Evolutionary conservation across 2,113 vertebrate species (phyloP).

Genomic region (Turnix velox): DNA sequence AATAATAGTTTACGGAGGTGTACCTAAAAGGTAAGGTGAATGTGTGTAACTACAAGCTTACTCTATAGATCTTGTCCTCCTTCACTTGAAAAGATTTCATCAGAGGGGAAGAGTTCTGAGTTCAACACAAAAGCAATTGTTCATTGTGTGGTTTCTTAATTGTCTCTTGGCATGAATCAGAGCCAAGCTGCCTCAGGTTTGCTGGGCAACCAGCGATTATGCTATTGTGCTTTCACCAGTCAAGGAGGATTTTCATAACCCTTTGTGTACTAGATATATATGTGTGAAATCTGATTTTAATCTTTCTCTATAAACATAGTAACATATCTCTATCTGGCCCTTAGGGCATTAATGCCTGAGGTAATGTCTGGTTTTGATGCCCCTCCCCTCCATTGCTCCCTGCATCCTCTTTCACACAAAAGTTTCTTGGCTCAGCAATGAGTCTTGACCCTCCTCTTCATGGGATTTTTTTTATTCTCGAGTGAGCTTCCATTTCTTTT

Average conservation of each 20-base stretch:
- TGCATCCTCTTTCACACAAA: conserved; percentile 18
- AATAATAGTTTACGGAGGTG: conserved; percentile 24
- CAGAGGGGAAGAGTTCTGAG: not conserved
- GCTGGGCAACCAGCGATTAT: not conserved
- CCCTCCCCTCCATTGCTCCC: conserved; percentile 5
- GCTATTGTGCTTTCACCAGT: not conserved
- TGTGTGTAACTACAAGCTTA: conserved; percentile 61
- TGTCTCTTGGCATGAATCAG: not conserved
- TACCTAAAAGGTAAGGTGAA: conserved; percentile 17
- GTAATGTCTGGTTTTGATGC: conserved; percentile 41
- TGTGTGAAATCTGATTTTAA: conserved; percentile 14
- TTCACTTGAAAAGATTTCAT: conserved; percentile 19
- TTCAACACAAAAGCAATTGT: not conserved
- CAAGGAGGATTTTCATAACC: not conserved
- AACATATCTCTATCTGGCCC: not conserved
- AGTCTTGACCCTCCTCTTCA: not conserved
- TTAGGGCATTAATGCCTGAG: conserved; percentile 32
- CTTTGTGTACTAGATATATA: not conserved
- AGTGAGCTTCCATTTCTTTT: not conserved
- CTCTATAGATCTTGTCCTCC: not conserved
- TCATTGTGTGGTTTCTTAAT: conserved; percentile 35
- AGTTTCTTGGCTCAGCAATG: not conserved
- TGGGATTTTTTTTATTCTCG: not conserved
- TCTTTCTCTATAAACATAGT: conserved; percentile 23
- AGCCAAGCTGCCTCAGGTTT: conserved; percentile 24